These are phyloP conservation scores for Hippocampus zosterae DNA, from an alignment of 2,113 vertebrate genomes.

Conservation along the genomic window DNA sequence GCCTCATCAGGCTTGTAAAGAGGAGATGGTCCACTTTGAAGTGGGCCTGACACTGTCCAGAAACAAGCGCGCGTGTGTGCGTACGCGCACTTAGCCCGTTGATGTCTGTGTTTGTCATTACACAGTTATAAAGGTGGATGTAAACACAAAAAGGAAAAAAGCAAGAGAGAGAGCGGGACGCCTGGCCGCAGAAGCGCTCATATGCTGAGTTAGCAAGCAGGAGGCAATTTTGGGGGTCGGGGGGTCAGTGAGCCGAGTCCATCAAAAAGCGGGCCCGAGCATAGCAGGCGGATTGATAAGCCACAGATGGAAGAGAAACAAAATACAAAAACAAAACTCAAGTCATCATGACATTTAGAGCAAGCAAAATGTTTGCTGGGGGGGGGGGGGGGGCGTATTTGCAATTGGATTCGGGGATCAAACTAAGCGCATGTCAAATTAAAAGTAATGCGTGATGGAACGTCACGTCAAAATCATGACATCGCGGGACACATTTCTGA, in stretches of 20 bases:
- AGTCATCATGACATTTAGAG: too few relatives aligned
- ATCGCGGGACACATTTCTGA: too few relatives aligned
- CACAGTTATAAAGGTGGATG: slow-evolving; percentile 64
- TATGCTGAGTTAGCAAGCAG: background rate
- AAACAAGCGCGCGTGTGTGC: slow-evolving; percentile 30
- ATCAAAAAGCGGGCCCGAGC: too few relatives aligned
- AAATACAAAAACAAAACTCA: too few relatives aligned
- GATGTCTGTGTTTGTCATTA: slow-evolving; percentile 45
- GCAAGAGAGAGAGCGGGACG: slow-evolving; percentile 28
- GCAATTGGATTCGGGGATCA: too few relatives aligned
- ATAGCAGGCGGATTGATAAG: too few relatives aligned
- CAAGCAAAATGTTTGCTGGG: too few relatives aligned
- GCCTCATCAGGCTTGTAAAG: slow-evolving; percentile 70
- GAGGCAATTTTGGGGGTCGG: background rate
- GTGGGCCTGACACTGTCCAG: slow-evolving; percentile 71
- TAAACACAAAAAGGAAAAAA: slow-evolving; percentile 52
- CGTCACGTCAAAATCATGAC: too few relatives aligned
- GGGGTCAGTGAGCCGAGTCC: background rate
- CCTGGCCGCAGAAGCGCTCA: slow-evolving; percentile 19
- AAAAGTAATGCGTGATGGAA: too few relatives aligned
- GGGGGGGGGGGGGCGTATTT: too few relatives aligned
- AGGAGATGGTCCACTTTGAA: slow-evolving; percentile 69
- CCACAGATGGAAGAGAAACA: too few relatives aligned
- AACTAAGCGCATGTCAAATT: too few relatives aligned
- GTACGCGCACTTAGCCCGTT: slow-evolving; percentile 2